Conservation (phyloP, 2,113 vertebrate genomes). For the Lontra canadensis region DNA sequence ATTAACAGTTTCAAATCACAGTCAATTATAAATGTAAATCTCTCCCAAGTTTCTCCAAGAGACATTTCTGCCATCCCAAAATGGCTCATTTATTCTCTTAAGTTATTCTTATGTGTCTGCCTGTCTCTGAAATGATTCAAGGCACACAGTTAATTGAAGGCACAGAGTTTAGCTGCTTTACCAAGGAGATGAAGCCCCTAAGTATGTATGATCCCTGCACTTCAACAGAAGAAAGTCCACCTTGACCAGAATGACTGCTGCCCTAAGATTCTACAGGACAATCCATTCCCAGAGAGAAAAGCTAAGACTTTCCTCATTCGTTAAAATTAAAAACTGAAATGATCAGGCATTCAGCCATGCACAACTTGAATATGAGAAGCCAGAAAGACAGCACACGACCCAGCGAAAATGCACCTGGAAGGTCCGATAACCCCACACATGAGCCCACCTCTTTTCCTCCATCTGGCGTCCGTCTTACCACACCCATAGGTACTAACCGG, state of each 20-base stretch:
- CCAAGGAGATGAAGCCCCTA: not conserved
- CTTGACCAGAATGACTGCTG: not conserved
- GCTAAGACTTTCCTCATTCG: not conserved
- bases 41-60: not conserved
- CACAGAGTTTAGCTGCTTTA: not conserved
- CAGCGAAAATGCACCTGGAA: not conserved
- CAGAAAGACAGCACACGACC: not conserved
- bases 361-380: not conserved
- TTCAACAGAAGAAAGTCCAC: not conserved
- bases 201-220: not conserved
- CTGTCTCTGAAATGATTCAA: not conserved
- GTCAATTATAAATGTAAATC: not conserved
- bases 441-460: not conserved
- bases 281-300: not conserved
- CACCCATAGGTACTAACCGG: not conserved
- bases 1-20: not conserved
- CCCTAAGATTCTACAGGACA: not conserved
- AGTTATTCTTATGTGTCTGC: not conserved
- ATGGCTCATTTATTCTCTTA: not conserved
- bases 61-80: constrained; percentile 21
- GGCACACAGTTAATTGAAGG: not conserved
- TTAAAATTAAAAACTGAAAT: not conserved
- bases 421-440: not conserved
- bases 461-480: not conserved
- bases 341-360: not conserved